A percentile compares a stretch with the other conserved stretches of the same genome.
Evolutionary conservation across 2,888 invertebrate genomes (phyloP).

Genomic region (Hymenopus coronatus): DNA sequence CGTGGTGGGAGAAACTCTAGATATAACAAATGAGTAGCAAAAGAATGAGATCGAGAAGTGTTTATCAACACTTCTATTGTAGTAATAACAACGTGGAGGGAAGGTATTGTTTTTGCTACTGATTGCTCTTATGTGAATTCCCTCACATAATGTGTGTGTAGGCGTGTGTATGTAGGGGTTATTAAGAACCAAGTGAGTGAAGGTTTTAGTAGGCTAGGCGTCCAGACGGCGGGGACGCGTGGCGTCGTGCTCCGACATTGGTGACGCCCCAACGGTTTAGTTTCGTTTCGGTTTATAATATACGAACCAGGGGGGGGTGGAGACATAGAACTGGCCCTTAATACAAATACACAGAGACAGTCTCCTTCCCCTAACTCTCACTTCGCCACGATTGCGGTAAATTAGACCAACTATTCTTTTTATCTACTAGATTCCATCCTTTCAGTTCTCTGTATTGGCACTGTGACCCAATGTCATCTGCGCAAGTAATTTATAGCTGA

Average conservation of each 20-base stretch:
- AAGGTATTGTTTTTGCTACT: neutral
- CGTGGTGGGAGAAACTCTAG: too few species aligned
- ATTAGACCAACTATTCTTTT: neutral
- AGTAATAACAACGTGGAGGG: neutral
- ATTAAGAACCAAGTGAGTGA: slow-evolving; percentile 19
- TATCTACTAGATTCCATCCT: neutral
- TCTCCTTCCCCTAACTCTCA: neutral
- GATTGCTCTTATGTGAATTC: neutral
- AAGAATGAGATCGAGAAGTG: too few species aligned
- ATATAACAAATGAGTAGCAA: too few species aligned
- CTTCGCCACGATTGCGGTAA: neutral
- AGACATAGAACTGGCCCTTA: neutral
- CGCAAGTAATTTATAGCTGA: neutral
- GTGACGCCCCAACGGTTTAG: slow-evolving; percentile 16
- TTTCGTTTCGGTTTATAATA: slow-evolving; percentile 15
- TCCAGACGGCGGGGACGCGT: slow-evolving; percentile 12
- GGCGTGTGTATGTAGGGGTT: neutral
- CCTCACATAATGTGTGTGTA: neutral
- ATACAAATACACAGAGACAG: neutral
- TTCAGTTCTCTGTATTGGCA: neutral
- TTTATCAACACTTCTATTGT: neutral
- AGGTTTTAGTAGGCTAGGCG: slow-evolving; percentile 18
- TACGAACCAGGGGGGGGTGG: neutral
- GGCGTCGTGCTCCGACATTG: slow-evolving; percentile 1
- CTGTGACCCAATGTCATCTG: neutral